phyloP scores from a whole-genome alignment of 2,797 vertebrate species.

The Tympanoctomys barrerae region DNA sequence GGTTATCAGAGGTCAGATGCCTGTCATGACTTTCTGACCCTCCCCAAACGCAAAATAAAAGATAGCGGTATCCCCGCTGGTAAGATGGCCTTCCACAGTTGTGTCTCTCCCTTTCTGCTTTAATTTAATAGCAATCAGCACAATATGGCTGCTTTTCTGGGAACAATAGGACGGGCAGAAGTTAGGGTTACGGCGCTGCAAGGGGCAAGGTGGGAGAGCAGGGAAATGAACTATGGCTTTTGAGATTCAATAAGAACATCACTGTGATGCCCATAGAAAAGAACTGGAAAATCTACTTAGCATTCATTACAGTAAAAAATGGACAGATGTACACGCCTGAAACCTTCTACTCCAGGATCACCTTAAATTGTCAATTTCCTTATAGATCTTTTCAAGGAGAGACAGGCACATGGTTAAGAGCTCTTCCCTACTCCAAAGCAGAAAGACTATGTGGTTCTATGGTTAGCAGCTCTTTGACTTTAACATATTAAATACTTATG shows the following conservation, averaged over 20 bases:
- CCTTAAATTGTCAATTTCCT: conserved; percentile 57
- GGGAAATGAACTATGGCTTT: conserved; percentile 86
- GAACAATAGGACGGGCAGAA: conserved; percentile 92
- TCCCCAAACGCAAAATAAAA: conserved; percentile 92
- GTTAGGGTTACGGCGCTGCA: conserved; percentile 91
- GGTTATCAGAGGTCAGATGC: conserved; percentile 94
- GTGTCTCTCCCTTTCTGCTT: conserved; percentile 92
- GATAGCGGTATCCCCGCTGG: conserved; percentile 92
- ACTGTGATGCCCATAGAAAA: conserved; percentile 91
- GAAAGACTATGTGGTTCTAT: not conserved
- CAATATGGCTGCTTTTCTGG: conserved; percentile 94
- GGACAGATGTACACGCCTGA: conserved; percentile 91
- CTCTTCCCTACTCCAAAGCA: conserved; percentile 28
- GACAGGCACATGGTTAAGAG: not conserved
- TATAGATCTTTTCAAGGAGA: not conserved
- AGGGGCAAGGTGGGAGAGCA: conserved; percentile 90
- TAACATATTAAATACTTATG: conserved; percentile 27
- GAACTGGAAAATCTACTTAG: conserved; percentile 92
- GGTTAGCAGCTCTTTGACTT: conserved; percentile 30
- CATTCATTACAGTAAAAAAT: conserved; percentile 93
- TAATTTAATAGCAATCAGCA: conserved; percentile 96
- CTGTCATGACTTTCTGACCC: conserved; percentile 96
- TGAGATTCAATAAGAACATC: conserved; percentile 91
- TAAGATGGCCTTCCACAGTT: conserved; percentile 91
- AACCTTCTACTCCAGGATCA: conserved; percentile 86